These are phyloP conservation scores for Chaetogeoica ovagalla DNA, from an alignment of 2,888 invertebrate genomes.

Conservation along the genomic window DNA sequence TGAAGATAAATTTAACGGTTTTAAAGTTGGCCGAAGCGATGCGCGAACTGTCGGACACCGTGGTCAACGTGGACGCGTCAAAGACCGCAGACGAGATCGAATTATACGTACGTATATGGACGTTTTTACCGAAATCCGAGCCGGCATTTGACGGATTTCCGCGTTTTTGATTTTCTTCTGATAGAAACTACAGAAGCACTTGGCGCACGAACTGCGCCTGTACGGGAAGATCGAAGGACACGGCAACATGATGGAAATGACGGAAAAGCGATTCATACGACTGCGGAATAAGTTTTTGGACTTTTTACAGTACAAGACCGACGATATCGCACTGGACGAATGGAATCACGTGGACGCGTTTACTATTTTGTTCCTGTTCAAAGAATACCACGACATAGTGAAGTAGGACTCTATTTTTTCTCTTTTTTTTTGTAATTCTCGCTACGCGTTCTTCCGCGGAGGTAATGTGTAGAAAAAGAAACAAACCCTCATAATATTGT, in stretches of 20 bases:
- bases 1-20: neutral
- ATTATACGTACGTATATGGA: neutral
- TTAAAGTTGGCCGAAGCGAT: neutral
- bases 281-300: neutral
- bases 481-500: too few relatives aligned
- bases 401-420: too few relatives aligned
- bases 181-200: constrained; percentile 7
- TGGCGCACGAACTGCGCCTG: neutral
- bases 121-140: neutral
- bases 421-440: neutral
- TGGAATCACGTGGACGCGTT: constrained; percentile 4
- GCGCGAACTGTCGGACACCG: neutral
- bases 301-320: neutral
- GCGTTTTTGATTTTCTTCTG: neutral
- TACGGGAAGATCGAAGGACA: neutral
- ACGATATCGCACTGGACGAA: neutral
- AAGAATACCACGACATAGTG: neutral
- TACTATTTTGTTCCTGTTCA: constrained; percentile 8
- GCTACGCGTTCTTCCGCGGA: neutral
- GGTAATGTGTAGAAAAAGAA: too few relatives aligned
- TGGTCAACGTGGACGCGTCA: neutral
- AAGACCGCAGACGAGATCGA: neutral
- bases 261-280: neutral
- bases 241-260: neutral
- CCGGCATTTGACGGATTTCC: too few relatives aligned